Conservation (phyloP, 2,888 invertebrate genomes). For the Platypus cylindrus region DNA sequence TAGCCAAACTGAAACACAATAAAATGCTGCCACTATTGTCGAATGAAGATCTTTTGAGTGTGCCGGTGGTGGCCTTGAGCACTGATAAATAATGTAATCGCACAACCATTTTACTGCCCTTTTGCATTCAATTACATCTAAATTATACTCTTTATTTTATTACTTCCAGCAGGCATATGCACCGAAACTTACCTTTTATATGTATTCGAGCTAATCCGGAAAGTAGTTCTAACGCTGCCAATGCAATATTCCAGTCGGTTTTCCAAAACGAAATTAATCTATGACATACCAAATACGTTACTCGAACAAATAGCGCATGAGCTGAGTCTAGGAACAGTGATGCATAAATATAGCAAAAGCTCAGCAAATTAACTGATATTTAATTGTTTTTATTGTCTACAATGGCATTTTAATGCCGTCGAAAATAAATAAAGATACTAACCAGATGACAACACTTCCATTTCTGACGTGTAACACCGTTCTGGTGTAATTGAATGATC, state of each 20-base stretch:
- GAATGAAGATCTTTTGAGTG: conserved; percentile 92
- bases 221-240: conserved; percentile 85
- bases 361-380: not conserved
- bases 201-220: conserved; percentile 84
- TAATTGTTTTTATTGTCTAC: not conserved
- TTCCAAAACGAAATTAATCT: conserved; percentile 93
- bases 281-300: conserved; percentile 89
- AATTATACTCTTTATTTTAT: conserved; percentile 6
- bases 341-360: not conserved
- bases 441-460: conserved; percentile 16
- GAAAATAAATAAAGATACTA: not conserved
- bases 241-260: conserved; percentile 82
- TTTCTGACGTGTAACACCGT: conserved; percentile 21
- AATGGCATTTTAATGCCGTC: too few species aligned
- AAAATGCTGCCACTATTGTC: conserved; percentile 84
- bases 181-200: too few species aligned
- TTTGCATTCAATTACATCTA: conserved; percentile 81
- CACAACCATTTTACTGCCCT: conserved; percentile 95
- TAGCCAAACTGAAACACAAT: conserved; percentile 86
- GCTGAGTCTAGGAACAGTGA: conserved; percentile 65
- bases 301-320: conserved; percentile 79
- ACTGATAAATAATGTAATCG: conserved; percentile 93
- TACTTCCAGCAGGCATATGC: not conserved
- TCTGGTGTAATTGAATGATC: conserved; percentile 30
- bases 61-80: conserved; percentile 84